Evolutionary conservation across 2,797 vertebrate genomes (phyloP).

Genomic region (Pseudochaenichthys georgianus): DNA sequence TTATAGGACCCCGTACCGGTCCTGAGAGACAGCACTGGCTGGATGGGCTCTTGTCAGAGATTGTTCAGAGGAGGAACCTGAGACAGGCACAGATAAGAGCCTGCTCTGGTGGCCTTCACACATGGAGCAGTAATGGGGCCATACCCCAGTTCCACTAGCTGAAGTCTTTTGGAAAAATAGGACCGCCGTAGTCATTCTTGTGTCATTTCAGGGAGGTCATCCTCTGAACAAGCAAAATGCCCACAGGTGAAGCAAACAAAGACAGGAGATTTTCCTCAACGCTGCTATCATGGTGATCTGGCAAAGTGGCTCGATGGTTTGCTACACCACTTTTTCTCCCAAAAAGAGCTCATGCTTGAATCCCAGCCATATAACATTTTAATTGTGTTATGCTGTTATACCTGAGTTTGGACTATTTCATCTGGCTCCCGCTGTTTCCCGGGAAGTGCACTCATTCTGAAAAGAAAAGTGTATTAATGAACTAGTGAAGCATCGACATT

Average conservation of each 20-base stretch:
- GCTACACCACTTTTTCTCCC: neutral
- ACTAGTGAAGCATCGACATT: neutral
- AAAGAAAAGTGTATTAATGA: neutral
- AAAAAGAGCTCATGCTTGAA: neutral
- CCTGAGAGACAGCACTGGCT: conserved; percentile 44
- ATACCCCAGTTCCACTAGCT: conserved; percentile 52
- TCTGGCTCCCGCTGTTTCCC: conserved; percentile 1
- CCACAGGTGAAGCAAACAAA: conserved; percentile 46
- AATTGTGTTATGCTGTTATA: neutral
- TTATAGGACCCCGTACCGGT: conserved; percentile 25
- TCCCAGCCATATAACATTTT: neutral
- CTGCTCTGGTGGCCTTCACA: conserved; percentile 55
- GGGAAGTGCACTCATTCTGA: neutral
- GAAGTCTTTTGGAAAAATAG: conserved; percentile 55
- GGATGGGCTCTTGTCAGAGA: conserved; percentile 54
- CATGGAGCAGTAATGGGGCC: conserved; percentile 66
- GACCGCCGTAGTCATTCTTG: conserved; percentile 39
- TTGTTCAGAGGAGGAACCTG: conserved; percentile 39
- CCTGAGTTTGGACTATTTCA: conserved; percentile 8
- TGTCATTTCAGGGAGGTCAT: conserved; percentile 57
- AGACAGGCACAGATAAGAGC: conserved; percentile 59
- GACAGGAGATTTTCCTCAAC: conserved; percentile 18
- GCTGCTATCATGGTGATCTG: conserved; percentile 11
- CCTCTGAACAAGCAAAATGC: conserved; percentile 23
- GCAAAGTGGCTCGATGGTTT: neutral